Percentiles rank a stretch among this genome's conserved stretches.
Conservation (phyloP, 2,797 vertebrate species). For the Cygnus olor region DNA sequence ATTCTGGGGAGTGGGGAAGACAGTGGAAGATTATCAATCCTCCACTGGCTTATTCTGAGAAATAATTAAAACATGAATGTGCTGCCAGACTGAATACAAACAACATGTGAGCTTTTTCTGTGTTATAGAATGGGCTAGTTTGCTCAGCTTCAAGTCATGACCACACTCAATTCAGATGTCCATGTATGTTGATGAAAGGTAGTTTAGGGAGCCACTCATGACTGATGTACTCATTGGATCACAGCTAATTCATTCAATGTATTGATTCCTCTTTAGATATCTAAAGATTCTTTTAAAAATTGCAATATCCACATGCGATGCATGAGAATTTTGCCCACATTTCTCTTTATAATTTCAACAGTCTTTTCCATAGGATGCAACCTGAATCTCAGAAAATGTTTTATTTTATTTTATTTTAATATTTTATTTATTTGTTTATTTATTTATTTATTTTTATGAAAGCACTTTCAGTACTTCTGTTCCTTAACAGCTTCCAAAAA, state of each 20-base stretch:
- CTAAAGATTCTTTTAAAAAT: not conserved
- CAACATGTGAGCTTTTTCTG: not conserved
- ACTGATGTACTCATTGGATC: not conserved
- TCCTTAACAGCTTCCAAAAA: not conserved
- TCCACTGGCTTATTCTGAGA: not conserved
- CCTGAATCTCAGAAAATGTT: not conserved
- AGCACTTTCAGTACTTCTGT: not conserved
- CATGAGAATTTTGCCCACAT: not conserved
- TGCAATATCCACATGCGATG: not conserved
- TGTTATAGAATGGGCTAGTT: not conserved
- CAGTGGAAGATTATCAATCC: not conserved
- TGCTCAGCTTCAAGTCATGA: not conserved
- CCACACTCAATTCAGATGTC: no score
- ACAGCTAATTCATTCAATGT: not conserved
- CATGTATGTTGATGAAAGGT: not conserved
- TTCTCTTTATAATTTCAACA: not conserved
- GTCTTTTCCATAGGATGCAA: not conserved
- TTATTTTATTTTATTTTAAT: not conserved
- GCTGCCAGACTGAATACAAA: not conserved
- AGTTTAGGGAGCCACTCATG: fast-evolving
- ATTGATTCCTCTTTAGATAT: not conserved
- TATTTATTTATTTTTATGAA: not conserved
- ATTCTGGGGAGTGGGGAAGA: not conserved
- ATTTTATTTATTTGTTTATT: not conserved
- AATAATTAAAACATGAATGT: not conserved